phyloP scores from a whole-genome alignment of 2,797 vertebrate genomes.

The Morelia viridis region DNA sequence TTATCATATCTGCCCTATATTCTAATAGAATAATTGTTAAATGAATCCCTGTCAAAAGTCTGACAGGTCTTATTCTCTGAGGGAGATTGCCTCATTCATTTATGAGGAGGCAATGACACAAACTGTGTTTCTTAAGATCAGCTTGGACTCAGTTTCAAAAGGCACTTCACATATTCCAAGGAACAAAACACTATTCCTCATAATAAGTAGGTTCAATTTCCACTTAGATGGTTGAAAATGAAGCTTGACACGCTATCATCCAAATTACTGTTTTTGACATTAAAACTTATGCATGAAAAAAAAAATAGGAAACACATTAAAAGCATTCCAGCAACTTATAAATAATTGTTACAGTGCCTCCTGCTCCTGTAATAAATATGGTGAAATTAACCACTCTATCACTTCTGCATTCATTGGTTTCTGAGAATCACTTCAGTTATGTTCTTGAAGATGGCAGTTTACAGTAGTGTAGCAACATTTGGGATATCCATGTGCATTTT shows the following conservation, averaged over 20 bases:
- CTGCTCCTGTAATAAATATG: conserved; percentile 2
- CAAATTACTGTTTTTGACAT: neutral
- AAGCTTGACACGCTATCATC: neutral
- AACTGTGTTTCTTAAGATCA: neutral
- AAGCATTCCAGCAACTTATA: neutral
- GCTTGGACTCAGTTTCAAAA: too few relatives aligned
- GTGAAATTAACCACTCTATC: conserved; percentile 10
- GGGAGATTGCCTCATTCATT: neutral
- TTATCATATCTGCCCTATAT: neutral
- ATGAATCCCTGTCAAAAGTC: neutral
- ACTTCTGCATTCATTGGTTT: conserved; percentile 8
- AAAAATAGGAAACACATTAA: neutral
- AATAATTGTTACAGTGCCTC: neutral
- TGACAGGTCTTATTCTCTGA: neutral
- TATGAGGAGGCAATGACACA: too few relatives aligned
- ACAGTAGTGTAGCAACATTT: neutral
- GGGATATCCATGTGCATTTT: neutral
- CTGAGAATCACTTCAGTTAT: neutral
- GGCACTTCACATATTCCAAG: too few relatives aligned
- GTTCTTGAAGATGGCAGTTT: neutral
- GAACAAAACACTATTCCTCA: too few relatives aligned
- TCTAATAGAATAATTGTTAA: neutral
- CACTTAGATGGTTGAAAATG: neutral
- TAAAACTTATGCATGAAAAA: neutral
- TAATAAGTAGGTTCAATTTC: neutral